Evolutionary conservation across 2,797 vertebrate species (phyloP).

Genomic region (Labeo calbasu): DNA sequence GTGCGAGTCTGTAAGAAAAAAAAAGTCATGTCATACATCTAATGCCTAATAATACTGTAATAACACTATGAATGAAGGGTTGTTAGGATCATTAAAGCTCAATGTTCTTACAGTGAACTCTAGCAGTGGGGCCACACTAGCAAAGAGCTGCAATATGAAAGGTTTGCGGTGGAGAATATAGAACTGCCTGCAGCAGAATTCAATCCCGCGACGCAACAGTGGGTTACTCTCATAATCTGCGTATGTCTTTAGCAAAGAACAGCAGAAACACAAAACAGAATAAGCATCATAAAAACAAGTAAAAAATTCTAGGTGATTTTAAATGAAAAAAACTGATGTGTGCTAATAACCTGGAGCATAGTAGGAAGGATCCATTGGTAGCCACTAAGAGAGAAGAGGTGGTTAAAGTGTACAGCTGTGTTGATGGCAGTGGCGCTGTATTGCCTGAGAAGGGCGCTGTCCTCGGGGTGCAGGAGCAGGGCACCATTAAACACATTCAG

Average conservation of each 20-base stretch:
- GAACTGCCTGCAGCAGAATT: constrained; percentile 97
- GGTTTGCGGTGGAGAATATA: constrained; percentile 97
- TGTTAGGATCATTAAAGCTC: background rate
- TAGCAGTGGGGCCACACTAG: constrained; percentile 94
- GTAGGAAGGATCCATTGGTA: constrained; percentile 99
- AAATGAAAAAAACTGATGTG: background rate
- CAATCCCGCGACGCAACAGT: constrained; percentile 90
- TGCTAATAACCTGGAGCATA: constrained; percentile 88
- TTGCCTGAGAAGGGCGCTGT: constrained; percentile 94
- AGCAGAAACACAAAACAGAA: background rate
- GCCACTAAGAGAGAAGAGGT: constrained; percentile 97
- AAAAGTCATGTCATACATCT: background rate
- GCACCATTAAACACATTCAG: constrained; percentile 97
- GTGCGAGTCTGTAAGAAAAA: constrained; percentile 71
- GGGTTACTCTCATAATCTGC: constrained; percentile 98
- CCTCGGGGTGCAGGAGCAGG: constrained; percentile 94
- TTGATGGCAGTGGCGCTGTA: constrained; percentile 97
- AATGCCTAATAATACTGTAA: background rate
- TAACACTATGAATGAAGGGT: background rate
- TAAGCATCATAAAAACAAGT: background rate
- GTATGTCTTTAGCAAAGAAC: constrained; percentile 81
- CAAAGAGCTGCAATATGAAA: constrained; percentile 95
- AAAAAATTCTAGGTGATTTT: background rate
- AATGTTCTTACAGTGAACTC: constrained; percentile 89
- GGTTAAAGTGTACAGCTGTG: constrained; percentile 97